Percentiles rank a stretch among this genome's conserved stretches.
Evolutionary conservation across 2,797 vertebrate genomes (phyloP).

Genomic region (Catostomus latipinnis): DNA sequence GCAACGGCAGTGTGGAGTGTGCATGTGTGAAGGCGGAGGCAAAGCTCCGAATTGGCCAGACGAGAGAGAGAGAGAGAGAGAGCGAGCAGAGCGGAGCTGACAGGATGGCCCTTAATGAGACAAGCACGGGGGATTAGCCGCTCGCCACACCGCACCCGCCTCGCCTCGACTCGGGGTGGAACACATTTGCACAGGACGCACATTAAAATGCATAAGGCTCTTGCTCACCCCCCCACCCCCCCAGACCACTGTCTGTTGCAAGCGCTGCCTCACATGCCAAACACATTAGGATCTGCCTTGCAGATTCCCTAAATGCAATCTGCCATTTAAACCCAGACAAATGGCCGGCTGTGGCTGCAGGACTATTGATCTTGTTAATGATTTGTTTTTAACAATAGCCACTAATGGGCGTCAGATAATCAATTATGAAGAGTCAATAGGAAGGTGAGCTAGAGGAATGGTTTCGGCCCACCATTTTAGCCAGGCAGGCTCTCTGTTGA

Average conservation of each 20-base stretch:
- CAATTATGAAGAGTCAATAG: conserved; percentile 92
- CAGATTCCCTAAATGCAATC: conserved; percentile 87
- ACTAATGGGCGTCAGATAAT: conserved; percentile 96
- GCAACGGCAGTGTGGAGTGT: conserved; percentile 39
- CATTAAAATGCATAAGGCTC: conserved; percentile 89
- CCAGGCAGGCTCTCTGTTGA: conserved; percentile 52
- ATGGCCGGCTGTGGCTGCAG: conserved; percentile 87
- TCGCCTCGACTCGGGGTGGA: conserved; percentile 78
- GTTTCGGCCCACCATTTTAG: conserved; percentile 73
- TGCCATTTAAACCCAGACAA: conserved; percentile 93
- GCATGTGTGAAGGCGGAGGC: conserved; percentile 30
- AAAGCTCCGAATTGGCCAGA: conserved; percentile 55
- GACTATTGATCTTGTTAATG: conserved; percentile 91
- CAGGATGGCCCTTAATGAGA: conserved; percentile 84
- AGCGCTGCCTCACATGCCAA: conserved; percentile 61
- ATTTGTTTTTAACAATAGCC: conserved; percentile 97
- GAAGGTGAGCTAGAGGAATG: conserved; percentile 82
- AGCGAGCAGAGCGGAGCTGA: conserved; percentile 64
- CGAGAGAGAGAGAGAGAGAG: conserved; percentile 51
- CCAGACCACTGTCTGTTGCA: conserved; percentile 63
- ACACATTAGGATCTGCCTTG: conserved; percentile 81
- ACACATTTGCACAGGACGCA: conserved; percentile 86
- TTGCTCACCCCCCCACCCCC: conserved; percentile 65
- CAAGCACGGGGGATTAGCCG: conserved; percentile 82
- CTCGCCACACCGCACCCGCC: conserved; percentile 77